A percentile compares a stretch with the other conserved stretches of the same genome.
Evolutionary conservation across 1,140 invertebrate genomes (phyloP).

Genomic region (Colletes latitarsis): DNA sequence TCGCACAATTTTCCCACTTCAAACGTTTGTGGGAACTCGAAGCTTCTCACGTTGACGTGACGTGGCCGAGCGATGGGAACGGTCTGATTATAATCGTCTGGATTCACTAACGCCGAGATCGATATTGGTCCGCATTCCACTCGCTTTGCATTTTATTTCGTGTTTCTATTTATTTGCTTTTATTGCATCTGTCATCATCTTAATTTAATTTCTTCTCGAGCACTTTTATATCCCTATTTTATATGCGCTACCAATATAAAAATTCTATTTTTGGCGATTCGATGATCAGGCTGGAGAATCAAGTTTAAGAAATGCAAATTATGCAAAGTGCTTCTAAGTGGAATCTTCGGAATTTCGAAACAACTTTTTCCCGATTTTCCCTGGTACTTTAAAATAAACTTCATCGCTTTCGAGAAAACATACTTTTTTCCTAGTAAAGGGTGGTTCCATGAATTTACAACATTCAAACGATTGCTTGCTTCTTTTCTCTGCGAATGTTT

Average conservation of each 20-base stretch:
- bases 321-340: too few species aligned
- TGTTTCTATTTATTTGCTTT: not conserved
- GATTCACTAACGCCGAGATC: constrained; percentile 2
- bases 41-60: constrained; percentile 72
- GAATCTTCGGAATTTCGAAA: too few species aligned
- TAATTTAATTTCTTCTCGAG: not conserved
- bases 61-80: constrained; percentile 51
- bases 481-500: not conserved
- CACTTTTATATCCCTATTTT: not conserved
- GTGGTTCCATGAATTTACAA: too few species aligned
- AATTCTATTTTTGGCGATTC: not conserved
- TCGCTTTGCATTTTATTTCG: constrained; percentile 6
- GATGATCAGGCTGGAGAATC: not conserved
- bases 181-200: not conserved
- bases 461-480: too few species aligned
- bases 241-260: too few species aligned
- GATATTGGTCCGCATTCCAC: constrained; percentile 35
- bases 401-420: too few species aligned
- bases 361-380: too few species aligned
- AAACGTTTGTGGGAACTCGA: constrained; percentile 74
- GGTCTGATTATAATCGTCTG: constrained; percentile 42
- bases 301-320: not conserved
- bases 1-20: constrained; percentile 63
- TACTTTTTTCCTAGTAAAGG: too few species aligned
- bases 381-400: too few species aligned